These are phyloP conservation scores for Unio delphinus DNA, from an alignment of 2,888 invertebrate genomes.

Conservation along the genomic window DNA sequence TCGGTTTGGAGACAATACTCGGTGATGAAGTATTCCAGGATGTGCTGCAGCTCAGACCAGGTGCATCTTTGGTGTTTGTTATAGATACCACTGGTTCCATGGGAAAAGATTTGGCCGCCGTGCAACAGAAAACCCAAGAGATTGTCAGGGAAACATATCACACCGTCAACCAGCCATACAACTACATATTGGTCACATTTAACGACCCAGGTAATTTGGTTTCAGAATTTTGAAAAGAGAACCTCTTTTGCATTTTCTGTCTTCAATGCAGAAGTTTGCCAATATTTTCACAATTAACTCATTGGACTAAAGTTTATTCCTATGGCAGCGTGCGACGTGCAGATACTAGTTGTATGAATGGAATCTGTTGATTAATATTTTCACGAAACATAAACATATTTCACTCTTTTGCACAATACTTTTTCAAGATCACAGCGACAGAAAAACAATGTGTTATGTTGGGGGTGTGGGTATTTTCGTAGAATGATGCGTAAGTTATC, in stretches of 20 bases:
- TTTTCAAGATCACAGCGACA: too few relatives aligned
- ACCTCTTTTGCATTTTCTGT: background rate
- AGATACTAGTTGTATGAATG: too few relatives aligned
- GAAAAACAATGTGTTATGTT: too few relatives aligned
- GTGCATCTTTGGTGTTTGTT: slow-evolving; percentile 49
- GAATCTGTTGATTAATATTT: too few relatives aligned
- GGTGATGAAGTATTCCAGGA: slow-evolving; percentile 36
- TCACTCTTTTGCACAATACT: too few relatives aligned
- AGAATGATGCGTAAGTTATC: too few relatives aligned
- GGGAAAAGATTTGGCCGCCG: slow-evolving; percentile 37
- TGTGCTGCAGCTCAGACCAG: slow-evolving; percentile 36
- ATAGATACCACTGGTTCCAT: slow-evolving; percentile 51
- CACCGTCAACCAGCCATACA: slow-evolving; percentile 39
- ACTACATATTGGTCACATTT: slow-evolving; percentile 49
- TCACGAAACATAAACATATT: too few relatives aligned
- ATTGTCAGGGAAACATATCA: slow-evolving; percentile 35
- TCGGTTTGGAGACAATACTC: slow-evolving; percentile 29
- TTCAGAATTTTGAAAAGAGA: background rate
- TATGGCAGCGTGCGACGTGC: too few relatives aligned
- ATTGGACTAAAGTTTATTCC: too few relatives aligned
- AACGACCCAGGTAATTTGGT: slow-evolving; percentile 39
- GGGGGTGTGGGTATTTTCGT: too few relatives aligned
- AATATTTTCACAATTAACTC: too few relatives aligned
- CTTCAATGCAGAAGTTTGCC: too few relatives aligned
- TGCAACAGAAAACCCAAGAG: slow-evolving; percentile 36